Percentiles rank a stretch among this genome's conserved stretches.
These are phyloP conservation scores for Campaea margaritaria DNA, from an alignment of 2,888 invertebrate species.

Conservation along the genomic window DNA sequence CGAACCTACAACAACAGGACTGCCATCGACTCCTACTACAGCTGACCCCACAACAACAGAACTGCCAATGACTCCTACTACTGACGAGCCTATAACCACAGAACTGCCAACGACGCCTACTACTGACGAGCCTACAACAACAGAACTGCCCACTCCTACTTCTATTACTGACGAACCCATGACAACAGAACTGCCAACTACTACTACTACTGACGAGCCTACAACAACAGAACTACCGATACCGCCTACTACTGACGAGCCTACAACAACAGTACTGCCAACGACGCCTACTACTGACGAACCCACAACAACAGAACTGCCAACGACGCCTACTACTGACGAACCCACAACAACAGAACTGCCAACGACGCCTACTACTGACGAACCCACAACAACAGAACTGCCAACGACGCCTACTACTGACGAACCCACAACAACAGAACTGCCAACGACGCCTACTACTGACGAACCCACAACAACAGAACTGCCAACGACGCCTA, in stretches of 20 bases:
- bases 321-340: background rate
- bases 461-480: conserved; percentile 3
- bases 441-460: background rate
- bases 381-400: background rate
- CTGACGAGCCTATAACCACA: background rate
- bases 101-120: background rate
- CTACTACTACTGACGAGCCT: conserved; percentile 2
- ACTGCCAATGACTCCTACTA: background rate
- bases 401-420: background rate
- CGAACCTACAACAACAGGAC: background rate
- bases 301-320: background rate
- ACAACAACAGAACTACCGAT: background rate
- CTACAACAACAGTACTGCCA: background rate
- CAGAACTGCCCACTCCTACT: background rate
- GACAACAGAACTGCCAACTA: background rate
- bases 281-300: conserved; percentile 1
- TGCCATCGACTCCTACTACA: background rate
- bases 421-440: background rate
- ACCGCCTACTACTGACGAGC: background rate
- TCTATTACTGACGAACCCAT: conserved; percentile 1
- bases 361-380: background rate
- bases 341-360: background rate
- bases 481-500: background rate
- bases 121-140: conserved; percentile 1
- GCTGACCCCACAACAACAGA: background rate